Percentiles rank a stretch among this genome's conserved stretches.
Evolutionary conservation across 1,140 invertebrate genomes (phyloP).

Genomic region (Drosophila subobscura): DNA sequence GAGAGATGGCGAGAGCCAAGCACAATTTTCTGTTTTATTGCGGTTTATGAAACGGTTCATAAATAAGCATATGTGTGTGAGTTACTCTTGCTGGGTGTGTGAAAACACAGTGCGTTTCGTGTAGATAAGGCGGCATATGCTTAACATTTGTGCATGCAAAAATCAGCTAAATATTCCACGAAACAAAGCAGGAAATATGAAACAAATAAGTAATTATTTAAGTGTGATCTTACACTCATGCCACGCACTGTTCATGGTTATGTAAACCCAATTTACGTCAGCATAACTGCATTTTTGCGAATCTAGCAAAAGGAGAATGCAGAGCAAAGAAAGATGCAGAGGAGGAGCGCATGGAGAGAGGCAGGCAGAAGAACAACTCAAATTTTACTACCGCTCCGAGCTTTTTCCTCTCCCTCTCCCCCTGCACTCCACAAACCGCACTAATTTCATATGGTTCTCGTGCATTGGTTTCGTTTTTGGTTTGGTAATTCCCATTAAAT

Average conservation of each 20-base stretch:
- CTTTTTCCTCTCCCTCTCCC: constrained; percentile 20
- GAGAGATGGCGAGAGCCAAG: constrained; percentile 39
- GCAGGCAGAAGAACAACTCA: constrained; percentile 11
- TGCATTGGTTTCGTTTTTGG: neutral
- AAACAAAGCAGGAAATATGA: too few relatives aligned
- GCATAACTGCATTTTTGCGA: constrained; percentile 59
- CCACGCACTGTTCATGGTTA: constrained; percentile 24
- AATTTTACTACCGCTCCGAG: constrained; percentile 31
- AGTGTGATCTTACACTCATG: neutral
- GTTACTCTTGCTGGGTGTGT: neutral
- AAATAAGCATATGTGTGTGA: constrained; percentile 56
- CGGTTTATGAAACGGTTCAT: constrained; percentile 74
- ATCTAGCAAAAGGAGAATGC: constrained; percentile 30
- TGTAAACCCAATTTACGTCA: constrained; percentile 55
- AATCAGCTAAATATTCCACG: neutral
- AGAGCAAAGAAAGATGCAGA: constrained; percentile 17
- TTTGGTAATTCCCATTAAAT: constrained; percentile 10
- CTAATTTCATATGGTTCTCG: constrained; percentile 12
- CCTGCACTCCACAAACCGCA: constrained; percentile 5
- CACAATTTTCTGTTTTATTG: constrained; percentile 71
- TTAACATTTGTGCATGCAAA: constrained; percentile 13
- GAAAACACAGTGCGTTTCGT: constrained; percentile 7
- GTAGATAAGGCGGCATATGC: neutral
- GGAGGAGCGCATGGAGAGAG: too few relatives aligned
- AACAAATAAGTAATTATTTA: neutral